Base-by-base conservation (phyloP, 2,797 vertebrate species). In the Spheniscus humboldti region DNA sequence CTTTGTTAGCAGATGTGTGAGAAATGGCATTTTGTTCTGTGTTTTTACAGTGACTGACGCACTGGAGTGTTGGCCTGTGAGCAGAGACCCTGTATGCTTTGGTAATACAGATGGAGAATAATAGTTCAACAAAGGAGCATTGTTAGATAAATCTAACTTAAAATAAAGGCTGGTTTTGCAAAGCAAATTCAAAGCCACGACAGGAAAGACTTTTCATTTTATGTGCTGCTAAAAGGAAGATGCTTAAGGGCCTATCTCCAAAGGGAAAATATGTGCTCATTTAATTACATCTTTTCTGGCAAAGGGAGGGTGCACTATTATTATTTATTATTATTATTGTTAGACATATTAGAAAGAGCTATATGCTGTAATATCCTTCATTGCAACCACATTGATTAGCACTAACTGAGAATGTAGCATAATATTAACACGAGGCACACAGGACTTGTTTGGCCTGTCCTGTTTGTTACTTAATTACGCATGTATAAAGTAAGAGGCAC, bases 371-470 rank as follows among this genome's bases (percentile, higher is more conserved):
- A 84, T 91, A 69, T 84, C 89, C 85, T 90, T 90, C 87, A 64
- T 33, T 88, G 82, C 72, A 79, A 93, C 91, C 79, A 16, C 95
- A 94, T 91, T 90, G 94, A 95, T 94, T 94, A 91, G 87, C 85
- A 39, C 75, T 87, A 91, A 84, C 94, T 90, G 92, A 53, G 91
- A 84, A 50, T 50, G 67, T 12, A 41, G 69, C 45, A 24, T 25
- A 89, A 78, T 84, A 88, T 76, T 59, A 95, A 56, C 81, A 78
- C 0, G 3, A 92, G 92, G 92, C 82, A 81, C 76, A 74, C 0
- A 81, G 90, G 94, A 96, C 96, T 97, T 0, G 95, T 94, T 88
- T 86, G 92, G 91, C 96, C 81, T 94, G 96, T 96, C 96, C 94
- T 86, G 92, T 79, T 86, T 95, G 90, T 86, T 97, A 37, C 69